Base-by-base conservation (phyloP, 2,113 vertebrate genomes). In the Clupea harengus region DNA sequence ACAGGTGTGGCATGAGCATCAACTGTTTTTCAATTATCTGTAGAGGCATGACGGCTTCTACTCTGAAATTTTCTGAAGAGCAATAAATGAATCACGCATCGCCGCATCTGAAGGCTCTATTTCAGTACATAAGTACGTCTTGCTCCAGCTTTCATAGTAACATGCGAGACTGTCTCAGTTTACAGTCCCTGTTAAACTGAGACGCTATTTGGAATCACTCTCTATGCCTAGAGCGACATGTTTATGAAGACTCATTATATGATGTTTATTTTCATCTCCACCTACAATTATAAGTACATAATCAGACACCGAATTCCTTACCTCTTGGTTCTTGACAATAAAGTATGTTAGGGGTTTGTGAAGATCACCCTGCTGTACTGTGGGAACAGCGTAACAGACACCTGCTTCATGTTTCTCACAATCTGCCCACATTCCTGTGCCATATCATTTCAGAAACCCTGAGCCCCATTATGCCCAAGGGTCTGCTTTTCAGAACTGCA, bases 21-120 rank as follows among this genome's bases (percentile, higher is more conserved):
- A 88, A 90, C 89, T 86, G 89, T 86, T 87, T 91, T 91, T 87
- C 89, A 86, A 91, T 92, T 91, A 90, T 91, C 81, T 91, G 15
- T 54, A 86, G 50, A 13, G 25, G 64, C 87, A 82, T 87, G 72
- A 78, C 88, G 49, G 81, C 88, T 89, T 25, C 88, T 91, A 87
- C 92, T 89, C 83, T 88, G 83, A 18, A 10, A 39, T 88, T 64
- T 84, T 82, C 28, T 39, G 89, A 87, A 86, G 81, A 85, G 54
- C 87, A 87, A 90, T 89, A 84, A 85, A 90, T 92, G 90, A 91
- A 83, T 84, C 86, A 85, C 50, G 89, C 75, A 45, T 89, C 87
- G 89, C 88, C 89, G 91, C 87, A 89, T 81, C 57, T 83, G 87
- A 86, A 82, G 84, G 54, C 32, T 57, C 72, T 78, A 78, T 78